Percentiles rank a stretch among this genome's conserved stretches.
Conservation (phyloP, 2,888 invertebrate genomes). For the Endotricha flammealis region DNA sequence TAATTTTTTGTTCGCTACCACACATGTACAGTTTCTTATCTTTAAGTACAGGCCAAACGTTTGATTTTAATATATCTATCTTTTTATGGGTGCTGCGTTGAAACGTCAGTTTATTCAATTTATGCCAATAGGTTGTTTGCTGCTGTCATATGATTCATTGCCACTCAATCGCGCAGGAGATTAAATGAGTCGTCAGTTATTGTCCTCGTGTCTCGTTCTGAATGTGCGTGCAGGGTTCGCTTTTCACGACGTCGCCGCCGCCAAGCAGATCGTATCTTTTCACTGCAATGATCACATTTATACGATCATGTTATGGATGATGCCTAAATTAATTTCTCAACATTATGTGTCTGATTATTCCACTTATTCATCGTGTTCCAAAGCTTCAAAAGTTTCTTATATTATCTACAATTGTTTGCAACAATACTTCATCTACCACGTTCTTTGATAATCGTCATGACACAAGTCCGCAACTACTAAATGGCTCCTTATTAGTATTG, state of each 20-base stretch:
- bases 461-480: no score
- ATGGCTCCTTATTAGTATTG: no score
- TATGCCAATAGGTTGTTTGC: constrained; percentile 40
- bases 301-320: constrained; percentile 4
- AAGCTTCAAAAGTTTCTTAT: no score
- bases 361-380: no score
- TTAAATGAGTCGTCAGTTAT: constrained; percentile 51
- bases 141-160: constrained; percentile 48
- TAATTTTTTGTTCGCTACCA: constrained; percentile 35
- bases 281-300: constrained; percentile 19
- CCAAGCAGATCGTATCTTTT: constrained; percentile 33
- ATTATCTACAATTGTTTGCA: no score
- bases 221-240: constrained; percentile 31
- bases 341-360: no score
- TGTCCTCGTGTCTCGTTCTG: constrained; percentile 33
- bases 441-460: no score
- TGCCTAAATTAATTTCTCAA: not conserved
- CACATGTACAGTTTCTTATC: constrained; percentile 31
- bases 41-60: constrained; percentile 19
- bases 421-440: no score
- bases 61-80: constrained; percentile 39
- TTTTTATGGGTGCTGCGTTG: constrained; percentile 29
- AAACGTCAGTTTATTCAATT: constrained; percentile 50
- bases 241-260: constrained; percentile 36
- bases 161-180: constrained; percentile 43